phyloP scores from a whole-genome alignment of 2,888 invertebrate species.

The Tinea trinotella region DNA sequence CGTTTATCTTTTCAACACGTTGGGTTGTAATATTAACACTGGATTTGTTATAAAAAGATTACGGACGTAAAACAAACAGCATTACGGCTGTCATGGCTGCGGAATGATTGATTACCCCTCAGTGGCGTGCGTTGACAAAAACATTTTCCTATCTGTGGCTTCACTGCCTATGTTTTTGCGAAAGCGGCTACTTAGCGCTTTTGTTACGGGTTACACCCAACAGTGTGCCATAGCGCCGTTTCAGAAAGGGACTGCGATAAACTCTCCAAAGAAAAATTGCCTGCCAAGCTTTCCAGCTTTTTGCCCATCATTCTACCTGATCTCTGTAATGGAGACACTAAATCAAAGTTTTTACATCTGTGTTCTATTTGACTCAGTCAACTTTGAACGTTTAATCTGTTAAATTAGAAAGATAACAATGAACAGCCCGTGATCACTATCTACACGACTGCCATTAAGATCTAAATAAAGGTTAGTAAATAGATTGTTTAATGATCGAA shows the following conservation, averaged over 20 bases:
- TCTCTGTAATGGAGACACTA: slow-evolving; percentile 19
- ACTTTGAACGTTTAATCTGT: slow-evolving; percentile 4
- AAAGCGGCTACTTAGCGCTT: slow-evolving; percentile 28
- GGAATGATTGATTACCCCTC: slow-evolving; percentile 20
- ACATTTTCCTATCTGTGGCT: slow-evolving; percentile 21
- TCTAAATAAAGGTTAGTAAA: too few relatives aligned
- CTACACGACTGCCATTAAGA: not conserved
- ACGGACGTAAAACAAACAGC: slow-evolving; percentile 20
- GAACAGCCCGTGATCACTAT: not conserved
- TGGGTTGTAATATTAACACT: slow-evolving; percentile 17
- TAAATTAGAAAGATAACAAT: slow-evolving; percentile 8
- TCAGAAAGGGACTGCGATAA: slow-evolving; percentile 14
- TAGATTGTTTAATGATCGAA: too few relatives aligned
- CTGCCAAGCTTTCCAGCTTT: slow-evolving; percentile 18
- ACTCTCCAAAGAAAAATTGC: slow-evolving; percentile 20
- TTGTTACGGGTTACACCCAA: slow-evolving; percentile 26
- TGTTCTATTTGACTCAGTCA: not conserved
- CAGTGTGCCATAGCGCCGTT: slow-evolving; percentile 20
- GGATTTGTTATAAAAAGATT: slow-evolving; percentile 21
- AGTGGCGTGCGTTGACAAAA: slow-evolving; percentile 22
- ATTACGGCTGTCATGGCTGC: slow-evolving; percentile 18
- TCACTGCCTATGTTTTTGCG: slow-evolving; percentile 32
- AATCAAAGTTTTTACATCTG: slow-evolving; percentile 17
- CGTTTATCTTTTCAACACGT: slow-evolving; percentile 14
- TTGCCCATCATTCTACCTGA: slow-evolving; percentile 13